Percentiles rank a stretch among this genome's conserved stretches.
Conservation (phyloP, 1,140 invertebrate species). For the Conus ventricosus region DNA sequence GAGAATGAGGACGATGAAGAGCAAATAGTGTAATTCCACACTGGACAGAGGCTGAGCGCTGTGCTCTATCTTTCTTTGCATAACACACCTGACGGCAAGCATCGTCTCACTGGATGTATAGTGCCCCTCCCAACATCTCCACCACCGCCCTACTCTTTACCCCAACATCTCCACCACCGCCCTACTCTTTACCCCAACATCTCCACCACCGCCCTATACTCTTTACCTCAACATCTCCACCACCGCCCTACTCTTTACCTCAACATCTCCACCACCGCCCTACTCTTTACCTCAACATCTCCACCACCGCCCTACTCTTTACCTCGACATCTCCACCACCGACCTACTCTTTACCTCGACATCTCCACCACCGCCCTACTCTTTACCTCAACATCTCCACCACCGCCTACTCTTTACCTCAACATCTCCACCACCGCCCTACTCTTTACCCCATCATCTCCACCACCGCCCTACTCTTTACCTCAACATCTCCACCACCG, state of each 20-base stretch:
- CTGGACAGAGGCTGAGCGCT: too few species aligned
- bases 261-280: conserved; percentile 63
- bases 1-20: too few species aligned
- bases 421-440: too few species aligned
- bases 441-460: conserved; percentile 66
- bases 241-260: conserved; percentile 69
- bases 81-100: too few species aligned
- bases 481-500: conserved; percentile 77
- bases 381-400: conserved; percentile 78
- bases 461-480: conserved; percentile 36
- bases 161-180: too few species aligned
- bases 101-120: too few species aligned
- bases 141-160: conserved; percentile 44
- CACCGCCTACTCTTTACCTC: conserved; percentile 73
- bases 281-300: conserved; percentile 77
- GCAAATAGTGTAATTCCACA: too few species aligned
- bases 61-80: too few species aligned
- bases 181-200: conserved; percentile 61
- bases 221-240: conserved; percentile 78
- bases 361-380: too few species aligned
- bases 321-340: conserved; percentile 78
- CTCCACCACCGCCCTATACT: too few species aligned
- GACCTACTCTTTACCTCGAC: conserved; percentile 76
- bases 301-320: neutral
- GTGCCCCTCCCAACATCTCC: too few species aligned